Conservation (phyloP, 2,113 vertebrate genomes). For the Ictalurus furcatus region DNA sequence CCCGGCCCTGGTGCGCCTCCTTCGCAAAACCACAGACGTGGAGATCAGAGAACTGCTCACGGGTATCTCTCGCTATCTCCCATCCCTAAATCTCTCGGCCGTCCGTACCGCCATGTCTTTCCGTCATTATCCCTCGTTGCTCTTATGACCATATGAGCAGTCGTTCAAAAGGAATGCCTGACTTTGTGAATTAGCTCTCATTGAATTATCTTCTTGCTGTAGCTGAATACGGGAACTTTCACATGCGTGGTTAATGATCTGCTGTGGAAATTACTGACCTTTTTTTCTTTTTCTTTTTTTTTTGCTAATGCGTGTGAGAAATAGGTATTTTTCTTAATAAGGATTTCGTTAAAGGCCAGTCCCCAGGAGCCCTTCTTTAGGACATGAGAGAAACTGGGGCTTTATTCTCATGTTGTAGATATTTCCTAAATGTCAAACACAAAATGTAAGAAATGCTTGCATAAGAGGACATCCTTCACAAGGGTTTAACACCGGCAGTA, state of each 20-base stretch:
- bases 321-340: neutral
- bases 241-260: conserved; percentile 48
- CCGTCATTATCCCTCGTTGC: neutral
- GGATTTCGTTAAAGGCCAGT: neutral
- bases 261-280: conserved; percentile 36
- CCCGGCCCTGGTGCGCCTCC: conserved; percentile 90
- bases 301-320: conserved; percentile 14
- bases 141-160: neutral
- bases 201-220: conserved; percentile 25
- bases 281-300: neutral
- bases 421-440: conserved; percentile 45
- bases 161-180: neutral
- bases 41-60: conserved; percentile 98
- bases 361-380: conserved; percentile 4
- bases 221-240: conserved; percentile 25
- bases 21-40: conserved; percentile 92
- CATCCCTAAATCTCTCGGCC: neutral
- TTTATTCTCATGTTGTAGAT: conserved; percentile 13
- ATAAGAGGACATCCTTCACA: conserved; percentile 20
- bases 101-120: neutral
- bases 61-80: conserved; percentile 70
- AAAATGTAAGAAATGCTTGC: conserved; percentile 26
- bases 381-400: neutral
- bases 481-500: conserved; percentile 27
- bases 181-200: conserved; percentile 14